Base-by-base conservation (phyloP, 2,113 vertebrate genomes). In the Salvelinus sp. region DNA sequence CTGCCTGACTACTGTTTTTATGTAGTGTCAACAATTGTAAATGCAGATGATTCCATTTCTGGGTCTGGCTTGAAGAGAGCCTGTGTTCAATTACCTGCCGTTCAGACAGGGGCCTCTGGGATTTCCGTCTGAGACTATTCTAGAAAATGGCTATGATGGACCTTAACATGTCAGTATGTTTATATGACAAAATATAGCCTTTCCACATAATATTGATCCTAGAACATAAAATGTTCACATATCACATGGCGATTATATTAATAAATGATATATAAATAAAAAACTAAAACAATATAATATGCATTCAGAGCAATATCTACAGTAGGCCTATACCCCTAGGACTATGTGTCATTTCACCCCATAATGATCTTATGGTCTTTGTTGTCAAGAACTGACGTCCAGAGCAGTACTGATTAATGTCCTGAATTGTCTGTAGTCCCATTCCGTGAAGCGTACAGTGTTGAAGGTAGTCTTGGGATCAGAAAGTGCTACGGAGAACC, bases 1-100 rank as follows among this genome's bases (percentile, higher is more conserved):
- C 90, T 81, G 91, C 91, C 68, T 0, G 71, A 87, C 85, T 77
- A 74, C 85, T 76, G 67, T 66, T 57, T 4, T 0, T 76, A 65
- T 68, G 67, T 73, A 1, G 23, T 80, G 75, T 69, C 62, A 38
- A 69, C 27, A 68, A 62, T 67, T 12, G 79, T 58, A 62, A 79
- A 14, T 48, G 38, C 57, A 74, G 79, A 67, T 1, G 65, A 76
- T 67, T 60, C 1, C 5, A 30, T 73, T 47, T 70, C 38, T 75
- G 1, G 44, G 18, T 44, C 0, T 3, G 27, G n/a, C 25, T 44
- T 44, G 38, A 7, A 44, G 38, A 44, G 38, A 44, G 38, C 10
- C 38, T 30, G 13, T 57, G 13, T 14, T 57, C 54, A 57, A 18
- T 20, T 5, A 57, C 54, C 54, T 57, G 54, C 54, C 13, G 18